phyloP scores from a whole-genome alignment of 37 sponge, comb jelly and placozoan genomes.

The Cladorhizidae sp. region DNA sequence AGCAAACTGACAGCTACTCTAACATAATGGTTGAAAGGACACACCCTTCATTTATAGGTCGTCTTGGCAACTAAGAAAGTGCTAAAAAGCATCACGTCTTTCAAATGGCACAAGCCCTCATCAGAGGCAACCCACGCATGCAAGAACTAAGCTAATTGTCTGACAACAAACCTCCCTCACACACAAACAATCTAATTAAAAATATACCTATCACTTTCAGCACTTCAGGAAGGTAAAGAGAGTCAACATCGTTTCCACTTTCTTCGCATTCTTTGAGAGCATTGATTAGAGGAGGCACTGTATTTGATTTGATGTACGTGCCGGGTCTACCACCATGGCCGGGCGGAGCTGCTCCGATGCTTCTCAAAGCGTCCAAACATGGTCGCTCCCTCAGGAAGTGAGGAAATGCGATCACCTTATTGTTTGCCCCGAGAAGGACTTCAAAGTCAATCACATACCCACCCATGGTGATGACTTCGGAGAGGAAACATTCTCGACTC shows the following conservation, averaged over 20 bases:
- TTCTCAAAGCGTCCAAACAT: not conserved
- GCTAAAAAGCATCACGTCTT: too few species aligned
- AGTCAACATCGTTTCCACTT: not conserved
- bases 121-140: too few species aligned
- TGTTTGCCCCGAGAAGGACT: not conserved
- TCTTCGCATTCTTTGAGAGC: not conserved
- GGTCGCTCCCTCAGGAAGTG: not conserved
- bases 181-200: too few species aligned
- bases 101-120: too few species aligned
- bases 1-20: too few species aligned
- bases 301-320: not conserved
- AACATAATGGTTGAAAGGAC: too few species aligned
- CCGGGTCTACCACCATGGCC: not conserved
- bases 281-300: not conserved
- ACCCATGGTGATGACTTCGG: not conserved
- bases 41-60: too few species aligned
- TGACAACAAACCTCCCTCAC: too few species aligned
- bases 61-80: too few species aligned
- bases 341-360: not conserved
- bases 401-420: not conserved
- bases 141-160: too few species aligned
- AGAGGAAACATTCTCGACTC: not conserved
- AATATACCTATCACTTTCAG: too few species aligned
- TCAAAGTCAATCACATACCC: constrained; percentile 1
- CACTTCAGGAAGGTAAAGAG: too few species aligned